phyloP scores from a whole-genome alignment of 2,113 vertebrate species.

The Cryptotis parvus region DNA sequence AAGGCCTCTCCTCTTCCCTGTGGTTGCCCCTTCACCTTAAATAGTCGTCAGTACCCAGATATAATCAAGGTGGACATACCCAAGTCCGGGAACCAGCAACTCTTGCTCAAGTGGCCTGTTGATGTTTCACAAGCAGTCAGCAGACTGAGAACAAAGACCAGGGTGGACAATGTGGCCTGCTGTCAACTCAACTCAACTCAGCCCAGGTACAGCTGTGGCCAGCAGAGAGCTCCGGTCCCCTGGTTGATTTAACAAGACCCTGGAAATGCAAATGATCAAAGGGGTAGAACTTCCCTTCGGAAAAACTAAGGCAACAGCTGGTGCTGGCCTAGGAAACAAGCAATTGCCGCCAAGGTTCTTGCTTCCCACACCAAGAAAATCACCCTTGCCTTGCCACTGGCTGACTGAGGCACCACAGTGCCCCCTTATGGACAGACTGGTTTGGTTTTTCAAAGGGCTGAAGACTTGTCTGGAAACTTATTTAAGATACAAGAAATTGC shows the following conservation, averaged over 20 bases:
- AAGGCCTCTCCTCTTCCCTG: not conserved
- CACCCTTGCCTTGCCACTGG: not conserved
- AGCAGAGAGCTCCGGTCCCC: not conserved
- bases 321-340: not conserved
- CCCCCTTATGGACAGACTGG: constrained; percentile 49
- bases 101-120: not conserved
- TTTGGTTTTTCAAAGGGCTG: not conserved
- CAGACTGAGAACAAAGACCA: not conserved
- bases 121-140: not conserved
- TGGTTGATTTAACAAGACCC: constrained; percentile 23
- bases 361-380: constrained; percentile 46
- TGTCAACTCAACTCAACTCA: not conserved
- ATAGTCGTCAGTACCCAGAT: constrained; percentile 25
- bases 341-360: not conserved
- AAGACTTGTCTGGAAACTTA: not conserved
- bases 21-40: not conserved
- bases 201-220: not conserved
- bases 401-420: not conserved
- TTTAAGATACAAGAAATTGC: not conserved
- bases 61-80: constrained; percentile 67
- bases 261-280: constrained; percentile 55
- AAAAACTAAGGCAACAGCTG: constrained; percentile 39
- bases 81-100: constrained; percentile 11
- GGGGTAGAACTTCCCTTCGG: not conserved
- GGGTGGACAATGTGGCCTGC: not conserved